phyloP scores from a whole-genome alignment of 2,113 vertebrate species.

The Myrmophylax atrothorax region DNA sequence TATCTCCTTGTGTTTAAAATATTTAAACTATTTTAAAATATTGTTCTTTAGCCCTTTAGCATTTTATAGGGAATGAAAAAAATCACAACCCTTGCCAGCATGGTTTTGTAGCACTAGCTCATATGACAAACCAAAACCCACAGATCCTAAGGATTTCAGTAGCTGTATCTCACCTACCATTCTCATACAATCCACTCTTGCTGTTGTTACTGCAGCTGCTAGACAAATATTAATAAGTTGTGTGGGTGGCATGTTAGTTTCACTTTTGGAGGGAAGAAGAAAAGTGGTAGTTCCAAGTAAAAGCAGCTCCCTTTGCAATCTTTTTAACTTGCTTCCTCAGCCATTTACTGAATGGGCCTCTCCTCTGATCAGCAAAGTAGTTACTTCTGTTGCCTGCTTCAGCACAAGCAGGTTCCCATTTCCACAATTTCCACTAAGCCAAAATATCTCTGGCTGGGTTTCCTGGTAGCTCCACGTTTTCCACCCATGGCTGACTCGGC shows the following conservation, averaged over 20 bases:
- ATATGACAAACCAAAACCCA: not conserved
- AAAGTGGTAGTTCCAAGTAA: not conserved
- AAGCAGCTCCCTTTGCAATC: not conserved
- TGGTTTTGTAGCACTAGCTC: not conserved
- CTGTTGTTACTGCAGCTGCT: not conserved
- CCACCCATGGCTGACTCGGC: not conserved
- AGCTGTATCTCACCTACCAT: not conserved
- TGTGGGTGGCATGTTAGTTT: not conserved
- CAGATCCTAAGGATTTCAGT: not conserved
- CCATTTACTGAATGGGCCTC: not conserved
- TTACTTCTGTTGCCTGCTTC: not conserved
- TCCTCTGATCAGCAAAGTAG: not conserved
- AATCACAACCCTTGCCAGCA: not conserved
- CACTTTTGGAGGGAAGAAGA: not conserved
- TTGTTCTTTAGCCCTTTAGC: not conserved
- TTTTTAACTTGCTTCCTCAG: not conserved
- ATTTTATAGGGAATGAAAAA: not conserved
- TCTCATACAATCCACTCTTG: not conserved
- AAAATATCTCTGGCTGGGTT: not conserved
- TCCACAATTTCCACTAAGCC: not conserved
- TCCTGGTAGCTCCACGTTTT: not conserved
- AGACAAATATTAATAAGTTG: not conserved
- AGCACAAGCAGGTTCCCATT: not conserved
- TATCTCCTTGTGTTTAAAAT: not conserved
- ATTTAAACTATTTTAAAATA: not conserved